A percentile compares a stretch with the other conserved stretches of the same genome.
Conservation (phyloP, 2,113 vertebrate genomes). For the Furnarius figulus region DNA sequence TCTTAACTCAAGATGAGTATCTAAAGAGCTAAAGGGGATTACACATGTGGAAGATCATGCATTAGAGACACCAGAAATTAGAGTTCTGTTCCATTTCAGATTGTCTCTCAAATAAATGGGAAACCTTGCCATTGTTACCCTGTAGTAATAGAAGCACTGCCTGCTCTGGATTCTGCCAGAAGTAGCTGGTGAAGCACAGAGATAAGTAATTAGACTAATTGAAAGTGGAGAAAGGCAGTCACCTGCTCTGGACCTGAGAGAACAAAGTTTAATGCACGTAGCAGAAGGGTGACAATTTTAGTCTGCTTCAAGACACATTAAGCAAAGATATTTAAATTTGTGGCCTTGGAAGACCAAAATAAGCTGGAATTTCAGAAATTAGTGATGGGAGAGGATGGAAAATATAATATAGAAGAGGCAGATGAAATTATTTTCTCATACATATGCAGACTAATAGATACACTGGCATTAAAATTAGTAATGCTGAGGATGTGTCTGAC, state of each 20-base stretch:
- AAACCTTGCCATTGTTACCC: not conserved
- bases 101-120: not conserved
- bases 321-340: not conserved
- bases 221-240: not conserved
- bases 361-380: not conserved
- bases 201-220: conserved; percentile 13
- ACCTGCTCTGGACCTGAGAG: not conserved
- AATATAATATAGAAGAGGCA: not conserved
- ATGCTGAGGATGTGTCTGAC: not conserved
- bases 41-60: not conserved
- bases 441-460: not conserved
- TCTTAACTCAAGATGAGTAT: not conserved
- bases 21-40: not conserved
- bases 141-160: not conserved
- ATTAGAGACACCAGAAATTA: not conserved
- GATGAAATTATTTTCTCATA: not conserved
- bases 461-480: not conserved
- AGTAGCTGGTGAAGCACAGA: not conserved
- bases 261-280: not conserved
- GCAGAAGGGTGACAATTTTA: not conserved
- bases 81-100: not conserved
- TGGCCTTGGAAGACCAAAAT: not conserved
- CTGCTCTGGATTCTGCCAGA: not conserved
- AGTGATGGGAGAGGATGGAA: not conserved
- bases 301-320: not conserved